These are phyloP conservation scores for Seriola rivoliana DNA, from an alignment of 2,113 vertebrate genomes.

Conservation along the genomic window DNA sequence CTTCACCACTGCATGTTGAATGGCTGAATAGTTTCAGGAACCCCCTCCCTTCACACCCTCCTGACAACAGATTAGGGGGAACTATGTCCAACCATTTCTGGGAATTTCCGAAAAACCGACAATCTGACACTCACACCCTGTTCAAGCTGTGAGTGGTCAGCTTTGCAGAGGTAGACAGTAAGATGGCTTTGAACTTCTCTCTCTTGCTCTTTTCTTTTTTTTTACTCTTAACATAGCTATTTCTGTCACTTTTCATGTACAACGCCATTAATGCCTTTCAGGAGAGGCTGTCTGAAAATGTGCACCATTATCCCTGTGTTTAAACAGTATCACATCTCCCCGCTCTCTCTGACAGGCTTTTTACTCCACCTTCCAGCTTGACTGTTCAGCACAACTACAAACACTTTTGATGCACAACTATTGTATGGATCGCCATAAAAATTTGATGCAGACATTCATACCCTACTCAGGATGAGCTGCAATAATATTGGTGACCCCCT, in stretches of 20 bases:
- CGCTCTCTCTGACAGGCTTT: neutral
- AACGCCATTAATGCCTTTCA: neutral
- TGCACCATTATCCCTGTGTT: neutral
- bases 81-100: neutral
- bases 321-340: neutral
- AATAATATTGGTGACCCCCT: too few species aligned
- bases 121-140: neutral
- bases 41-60: neutral
- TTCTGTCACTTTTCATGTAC: neutral
- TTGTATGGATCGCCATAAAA: neutral
- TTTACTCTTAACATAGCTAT: neutral
- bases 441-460: neutral
- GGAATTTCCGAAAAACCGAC: neutral
- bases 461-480: neutral
- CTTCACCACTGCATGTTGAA: neutral
- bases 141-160: neutral
- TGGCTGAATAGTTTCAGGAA: neutral
- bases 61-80: neutral
- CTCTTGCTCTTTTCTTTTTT: neutral
- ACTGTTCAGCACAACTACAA: too few species aligned
- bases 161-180: neutral
- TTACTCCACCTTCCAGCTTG: neutral
- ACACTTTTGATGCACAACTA: neutral
- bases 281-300: neutral
- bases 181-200: neutral